These are phyloP conservation scores for Apis cerana DNA, from an alignment of 1,140 invertebrate genomes.

Conservation along the genomic window DNA sequence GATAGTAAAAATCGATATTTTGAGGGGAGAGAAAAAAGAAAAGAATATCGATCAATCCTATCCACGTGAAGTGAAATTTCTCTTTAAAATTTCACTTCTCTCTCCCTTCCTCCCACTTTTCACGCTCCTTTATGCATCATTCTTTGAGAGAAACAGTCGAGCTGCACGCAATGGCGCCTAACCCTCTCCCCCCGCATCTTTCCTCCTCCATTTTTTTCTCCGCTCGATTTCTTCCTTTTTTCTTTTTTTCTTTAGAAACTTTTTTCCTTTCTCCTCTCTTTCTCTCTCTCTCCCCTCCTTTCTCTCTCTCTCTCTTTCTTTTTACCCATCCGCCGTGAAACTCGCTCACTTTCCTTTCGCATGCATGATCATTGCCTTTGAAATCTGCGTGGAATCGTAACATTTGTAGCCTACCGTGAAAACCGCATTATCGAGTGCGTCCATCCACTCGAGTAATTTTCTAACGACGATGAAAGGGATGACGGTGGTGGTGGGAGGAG, in stretches of 20 bases:
- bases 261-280: neutral
- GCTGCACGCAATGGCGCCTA: neutral
- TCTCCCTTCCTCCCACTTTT: too few species aligned
- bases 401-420: conserved; percentile 22
- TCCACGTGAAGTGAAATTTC: neutral
- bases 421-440: conserved; percentile 21
- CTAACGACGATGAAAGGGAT: neutral
- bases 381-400: conserved; percentile 25
- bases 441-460: neutral
- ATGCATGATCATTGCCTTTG: conserved; percentile 44
- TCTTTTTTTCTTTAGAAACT: neutral
- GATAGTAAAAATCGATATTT: neutral
- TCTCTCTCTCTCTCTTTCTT: neutral
- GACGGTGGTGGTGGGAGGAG: too few species aligned
- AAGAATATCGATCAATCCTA: too few species aligned
- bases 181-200: neutral
- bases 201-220: neutral
- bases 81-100: too few species aligned
- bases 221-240: neutral
- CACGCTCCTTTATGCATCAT: too few species aligned
- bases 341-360: neutral
- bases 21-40: neutral
- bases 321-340: neutral
- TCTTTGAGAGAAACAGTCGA: neutral
- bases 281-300: neutral